A percentile compares a stretch with the other conserved stretches of the same genome.
These are phyloP conservation scores for Palythoa heliodiscus DNA, from an alignment of 92 coral and sea anemone species.

Conservation along the genomic window DNA sequence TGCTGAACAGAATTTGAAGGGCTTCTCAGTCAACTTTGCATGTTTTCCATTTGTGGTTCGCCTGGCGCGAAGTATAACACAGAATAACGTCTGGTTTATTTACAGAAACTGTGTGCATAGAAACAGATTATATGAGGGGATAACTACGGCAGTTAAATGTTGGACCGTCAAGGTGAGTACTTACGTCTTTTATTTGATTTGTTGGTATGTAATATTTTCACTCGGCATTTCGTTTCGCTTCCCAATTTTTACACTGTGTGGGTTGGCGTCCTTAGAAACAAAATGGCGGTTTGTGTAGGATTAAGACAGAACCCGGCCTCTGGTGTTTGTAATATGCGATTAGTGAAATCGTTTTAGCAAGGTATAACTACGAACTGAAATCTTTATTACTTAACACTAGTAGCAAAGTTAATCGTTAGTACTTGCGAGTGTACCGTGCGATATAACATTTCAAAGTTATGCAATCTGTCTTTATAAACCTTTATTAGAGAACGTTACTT, in stretches of 20 bases:
- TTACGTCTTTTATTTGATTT: not conserved
- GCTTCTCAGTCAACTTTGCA: not conserved
- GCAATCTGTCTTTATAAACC: too few species aligned
- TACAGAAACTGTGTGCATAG: not conserved
- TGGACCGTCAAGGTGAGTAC: constrained; percentile 8
- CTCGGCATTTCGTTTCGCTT: not conserved
- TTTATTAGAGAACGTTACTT: too few species aligned
- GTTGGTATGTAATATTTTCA: not conserved
- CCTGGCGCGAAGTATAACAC: not conserved
- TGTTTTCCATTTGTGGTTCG: not conserved
- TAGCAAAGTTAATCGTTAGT: not conserved
- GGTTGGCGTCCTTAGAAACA: constrained; percentile 44
- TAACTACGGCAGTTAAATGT: not conserved
- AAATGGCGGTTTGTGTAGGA: constrained; percentile 36
- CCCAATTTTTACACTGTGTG: constrained; percentile 4
- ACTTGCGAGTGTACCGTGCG: not conserved
- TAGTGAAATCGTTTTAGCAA: not conserved
- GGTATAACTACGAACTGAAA: not conserved
- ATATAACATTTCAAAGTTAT: too few species aligned
- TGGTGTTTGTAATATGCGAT: not conserved
- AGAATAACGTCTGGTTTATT: not conserved
- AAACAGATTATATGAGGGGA: not conserved
- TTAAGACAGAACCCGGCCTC: not conserved
- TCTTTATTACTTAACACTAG: not conserved
- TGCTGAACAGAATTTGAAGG: not conserved